Percentiles rank a stretch among this genome's conserved stretches.
Conservation (phyloP, 2,888 invertebrate genomes). For the Lamellibrachia columna region DNA sequence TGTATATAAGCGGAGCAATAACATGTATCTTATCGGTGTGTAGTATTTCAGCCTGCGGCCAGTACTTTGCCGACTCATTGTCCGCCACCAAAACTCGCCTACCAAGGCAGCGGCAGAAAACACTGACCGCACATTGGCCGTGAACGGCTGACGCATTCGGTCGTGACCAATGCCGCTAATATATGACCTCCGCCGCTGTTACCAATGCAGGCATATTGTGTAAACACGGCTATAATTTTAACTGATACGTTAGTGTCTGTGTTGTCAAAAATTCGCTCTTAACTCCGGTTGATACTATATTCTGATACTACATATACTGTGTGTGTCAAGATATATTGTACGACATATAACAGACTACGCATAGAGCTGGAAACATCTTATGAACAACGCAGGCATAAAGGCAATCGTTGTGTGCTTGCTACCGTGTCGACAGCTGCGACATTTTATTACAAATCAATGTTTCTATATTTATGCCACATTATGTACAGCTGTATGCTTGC, state of each 20-base stretch:
- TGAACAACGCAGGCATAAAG: not conserved
- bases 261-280: not conserved
- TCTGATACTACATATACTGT: not conserved
- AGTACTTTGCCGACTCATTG: not conserved
- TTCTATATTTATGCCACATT: not conserved
- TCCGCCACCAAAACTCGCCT: not conserved
- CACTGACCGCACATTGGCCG: not conserved
- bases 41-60: not conserved
- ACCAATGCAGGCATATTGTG: not conserved
- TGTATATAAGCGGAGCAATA: not conserved
- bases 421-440: not conserved
- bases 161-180: slow-evolving; percentile 4
- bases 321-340: not conserved
- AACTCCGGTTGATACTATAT: not conserved
- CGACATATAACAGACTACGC: not conserved
- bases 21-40: not conserved
- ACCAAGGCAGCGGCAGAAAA: not conserved
- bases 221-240: not conserved
- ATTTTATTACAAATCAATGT: not conserved
- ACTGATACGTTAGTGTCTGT: not conserved
- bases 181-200: not conserved
- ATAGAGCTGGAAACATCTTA: too few species aligned
- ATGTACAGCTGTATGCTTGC: not conserved
- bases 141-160: not conserved
- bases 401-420: not conserved